Evolutionary conservation across 1,140 invertebrate genomes (phyloP).

Genomic region (Achroia grisella): DNA sequence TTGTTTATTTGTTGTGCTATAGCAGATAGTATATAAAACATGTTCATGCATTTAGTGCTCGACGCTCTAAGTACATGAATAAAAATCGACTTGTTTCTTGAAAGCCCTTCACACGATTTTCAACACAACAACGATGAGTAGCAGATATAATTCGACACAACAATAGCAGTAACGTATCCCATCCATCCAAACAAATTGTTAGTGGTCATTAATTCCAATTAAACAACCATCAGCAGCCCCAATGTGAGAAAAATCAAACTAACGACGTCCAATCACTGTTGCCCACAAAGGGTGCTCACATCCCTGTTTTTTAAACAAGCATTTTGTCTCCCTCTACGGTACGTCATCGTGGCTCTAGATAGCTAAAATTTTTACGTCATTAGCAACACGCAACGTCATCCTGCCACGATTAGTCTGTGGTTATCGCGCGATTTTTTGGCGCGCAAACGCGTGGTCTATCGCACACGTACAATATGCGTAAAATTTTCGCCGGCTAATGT

Average conservation of each 20-base stretch:
- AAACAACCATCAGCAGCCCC: constrained; percentile 44
- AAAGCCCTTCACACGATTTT: background rate
- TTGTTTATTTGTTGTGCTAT: too few species aligned
- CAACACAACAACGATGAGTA: too few species aligned
- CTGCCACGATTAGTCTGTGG: constrained; percentile 62
- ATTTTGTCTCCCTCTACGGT: constrained; percentile 32
- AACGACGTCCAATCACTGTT: constrained; percentile 33
- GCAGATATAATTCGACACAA: constrained; percentile 15
- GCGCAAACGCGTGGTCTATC: constrained; percentile 39
- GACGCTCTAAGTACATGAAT: too few species aligned
- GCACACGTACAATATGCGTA: constrained; percentile 62
- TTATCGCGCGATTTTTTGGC: constrained; percentile 57
- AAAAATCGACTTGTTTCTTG: too few species aligned
- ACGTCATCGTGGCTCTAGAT: constrained; percentile 37
- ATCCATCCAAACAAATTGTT: constrained; percentile 4
- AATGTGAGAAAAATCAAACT: constrained; percentile 61
- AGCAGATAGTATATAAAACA: too few species aligned
- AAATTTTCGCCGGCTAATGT: constrained; percentile 56
- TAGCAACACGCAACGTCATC: constrained; percentile 54
- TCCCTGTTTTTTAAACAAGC: constrained; percentile 44
- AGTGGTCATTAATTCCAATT: constrained; percentile 65
- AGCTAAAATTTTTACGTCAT: constrained; percentile 58
- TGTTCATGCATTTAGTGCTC: too few species aligned
- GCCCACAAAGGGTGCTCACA: constrained; percentile 8
- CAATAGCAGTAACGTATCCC: constrained; percentile 10